Evolutionary conservation across 1,140 invertebrate species (phyloP).

Genomic region (Thalassaphorura encarpata): DNA sequence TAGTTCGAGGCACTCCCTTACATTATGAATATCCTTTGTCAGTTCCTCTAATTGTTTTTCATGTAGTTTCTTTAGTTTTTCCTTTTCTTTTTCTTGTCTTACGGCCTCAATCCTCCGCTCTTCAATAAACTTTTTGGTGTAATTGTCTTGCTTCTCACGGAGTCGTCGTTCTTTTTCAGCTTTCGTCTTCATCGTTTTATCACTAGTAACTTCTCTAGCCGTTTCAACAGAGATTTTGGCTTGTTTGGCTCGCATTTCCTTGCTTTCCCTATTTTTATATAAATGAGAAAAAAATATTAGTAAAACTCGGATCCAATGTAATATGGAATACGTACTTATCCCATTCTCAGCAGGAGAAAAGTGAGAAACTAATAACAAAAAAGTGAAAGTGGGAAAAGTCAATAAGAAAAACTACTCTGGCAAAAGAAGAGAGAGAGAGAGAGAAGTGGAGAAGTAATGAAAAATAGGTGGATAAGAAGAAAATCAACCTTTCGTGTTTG

Average conservation of each 20-base stretch:
- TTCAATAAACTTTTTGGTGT: slow-evolving; percentile 98
- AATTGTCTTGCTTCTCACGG: slow-evolving; percentile 95
- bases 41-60: slow-evolving; percentile 85
- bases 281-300: no score
- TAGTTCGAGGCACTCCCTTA: slow-evolving; percentile 40
- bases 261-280: slow-evolving; percentile 87
- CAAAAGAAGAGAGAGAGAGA: no score
- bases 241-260: slow-evolving; percentile 91
- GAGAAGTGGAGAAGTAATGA: no score
- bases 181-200: slow-evolving; percentile 94
- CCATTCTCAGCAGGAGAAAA: no score
- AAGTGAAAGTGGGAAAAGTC: no score
- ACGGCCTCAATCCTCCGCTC: slow-evolving; percentile 78
- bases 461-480: background rate
- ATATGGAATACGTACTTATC: no score
- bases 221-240: slow-evolving; percentile 95
- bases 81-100: slow-evolving; percentile 85
- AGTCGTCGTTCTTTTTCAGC: slow-evolving; percentile 88
- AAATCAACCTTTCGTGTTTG: slow-evolving; percentile 69
- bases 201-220: slow-evolving; percentile 84
- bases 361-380: no score
- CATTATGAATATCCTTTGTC: slow-evolving; percentile 80
- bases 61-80: slow-evolving; percentile 83
- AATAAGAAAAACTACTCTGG: no score
- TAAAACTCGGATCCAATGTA: no score